These are phyloP conservation scores for Apotomis capreana DNA, from an alignment of 2,888 invertebrate genomes.

Conservation along the genomic window DNA sequence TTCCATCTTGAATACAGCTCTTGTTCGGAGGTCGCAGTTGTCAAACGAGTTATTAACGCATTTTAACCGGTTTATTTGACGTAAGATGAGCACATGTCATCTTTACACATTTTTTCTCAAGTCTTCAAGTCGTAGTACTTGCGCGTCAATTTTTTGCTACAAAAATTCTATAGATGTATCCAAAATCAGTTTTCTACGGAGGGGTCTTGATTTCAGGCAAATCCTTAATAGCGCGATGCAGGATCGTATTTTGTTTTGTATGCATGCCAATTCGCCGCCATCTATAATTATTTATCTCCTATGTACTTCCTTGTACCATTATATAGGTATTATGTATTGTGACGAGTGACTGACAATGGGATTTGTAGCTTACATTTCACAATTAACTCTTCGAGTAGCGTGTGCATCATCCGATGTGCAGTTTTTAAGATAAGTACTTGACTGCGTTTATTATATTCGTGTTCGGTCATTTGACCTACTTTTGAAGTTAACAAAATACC, in stretches of 20 bases:
- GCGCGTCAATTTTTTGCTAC: not conserved
- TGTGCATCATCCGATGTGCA: not conserved
- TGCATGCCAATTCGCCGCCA: no score
- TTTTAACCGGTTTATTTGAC: not conserved
- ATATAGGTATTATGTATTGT: no score
- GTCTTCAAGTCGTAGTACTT: not conserved
- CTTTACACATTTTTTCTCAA: not conserved
- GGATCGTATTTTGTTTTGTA: no score
- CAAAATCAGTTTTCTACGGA: no score
- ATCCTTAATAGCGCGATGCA: no score
- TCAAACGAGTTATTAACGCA: not conserved
- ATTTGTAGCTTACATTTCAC: not conserved
- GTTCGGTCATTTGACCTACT: not conserved
- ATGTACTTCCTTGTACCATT: no score
- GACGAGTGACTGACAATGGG: not conserved
- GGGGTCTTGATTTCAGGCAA: no score
- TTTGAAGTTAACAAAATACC: not conserved
- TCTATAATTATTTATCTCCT: no score
- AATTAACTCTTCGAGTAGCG: not conserved
- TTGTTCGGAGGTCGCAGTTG: no score
- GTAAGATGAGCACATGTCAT: not conserved
- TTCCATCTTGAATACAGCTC: no score
- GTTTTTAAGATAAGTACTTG: not conserved
- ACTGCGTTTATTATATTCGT: not conserved
- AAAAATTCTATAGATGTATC: not conserved